These are phyloP conservation scores for Bombus picipes DNA, from an alignment of 1,140 invertebrate species.

Conservation along the genomic window DNA sequence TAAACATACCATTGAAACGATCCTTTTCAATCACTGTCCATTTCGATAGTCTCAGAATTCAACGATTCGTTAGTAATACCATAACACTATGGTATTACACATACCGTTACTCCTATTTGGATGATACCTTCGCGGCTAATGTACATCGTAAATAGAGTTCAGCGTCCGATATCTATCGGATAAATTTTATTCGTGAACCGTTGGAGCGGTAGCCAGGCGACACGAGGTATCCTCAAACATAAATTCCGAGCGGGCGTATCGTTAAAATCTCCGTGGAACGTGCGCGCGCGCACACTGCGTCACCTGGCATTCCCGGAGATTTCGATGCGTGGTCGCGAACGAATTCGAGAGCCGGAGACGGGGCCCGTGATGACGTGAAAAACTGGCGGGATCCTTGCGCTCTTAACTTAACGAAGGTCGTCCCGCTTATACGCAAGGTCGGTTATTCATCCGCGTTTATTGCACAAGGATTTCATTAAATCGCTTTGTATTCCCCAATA, in stretches of 20 bases:
- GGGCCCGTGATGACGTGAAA: conserved; percentile 47
- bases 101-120: background rate
- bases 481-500: conserved; percentile 60
- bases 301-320: background rate
- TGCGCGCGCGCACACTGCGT: background rate
- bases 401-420: conserved; percentile 61
- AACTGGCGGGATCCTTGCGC: conserved; percentile 58
- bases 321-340: conserved; percentile 43
- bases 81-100: too few relatives aligned
- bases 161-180: background rate
- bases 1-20: too few relatives aligned
- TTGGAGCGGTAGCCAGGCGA: background rate
- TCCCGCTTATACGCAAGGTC: conserved; percentile 62
- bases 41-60: background rate
- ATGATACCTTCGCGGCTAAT: too few relatives aligned
- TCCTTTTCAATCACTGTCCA: too few relatives aligned
- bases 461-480: conserved; percentile 69
- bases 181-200: background rate
- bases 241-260: background rate
- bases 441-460: conserved; percentile 67
- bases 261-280: background rate
- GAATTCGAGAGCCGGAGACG: conserved; percentile 41
- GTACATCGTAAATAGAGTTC: too few relatives aligned
- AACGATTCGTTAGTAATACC: background rate
- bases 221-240: background rate